These are phyloP conservation scores for Argentina silus DNA, from an alignment of 2,797 vertebrate genomes.

Conservation along the genomic window DNA sequence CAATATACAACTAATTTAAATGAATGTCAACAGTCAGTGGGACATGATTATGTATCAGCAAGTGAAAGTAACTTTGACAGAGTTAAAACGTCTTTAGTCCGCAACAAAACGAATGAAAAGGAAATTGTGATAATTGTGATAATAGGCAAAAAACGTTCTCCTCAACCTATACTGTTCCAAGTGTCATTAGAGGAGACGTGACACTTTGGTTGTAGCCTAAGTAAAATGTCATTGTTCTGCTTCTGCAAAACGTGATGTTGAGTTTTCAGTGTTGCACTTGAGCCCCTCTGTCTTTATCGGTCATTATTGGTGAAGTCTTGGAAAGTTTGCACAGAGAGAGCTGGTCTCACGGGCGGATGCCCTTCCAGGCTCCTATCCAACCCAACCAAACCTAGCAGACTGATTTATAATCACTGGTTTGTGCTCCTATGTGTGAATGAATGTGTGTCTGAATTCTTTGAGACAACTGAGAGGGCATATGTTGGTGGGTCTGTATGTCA, in stretches of 20 bases:
- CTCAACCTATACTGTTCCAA: no score
- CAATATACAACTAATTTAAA: slow-evolving; percentile 14
- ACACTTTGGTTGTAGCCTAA: no score
- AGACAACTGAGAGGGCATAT: no score
- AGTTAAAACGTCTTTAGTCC: no score
- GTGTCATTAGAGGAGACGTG: no score
- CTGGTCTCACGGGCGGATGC: slow-evolving; percentile 1
- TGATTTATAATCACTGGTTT: slow-evolving; percentile 5
- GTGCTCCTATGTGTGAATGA: neutral
- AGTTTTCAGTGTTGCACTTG: neutral
- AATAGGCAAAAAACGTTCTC: no score
- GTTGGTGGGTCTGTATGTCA: no score
- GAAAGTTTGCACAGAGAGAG: slow-evolving; percentile 19
- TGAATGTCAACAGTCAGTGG: slow-evolving; percentile 17
- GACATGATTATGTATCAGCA: neutral
- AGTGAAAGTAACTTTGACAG: neutral
- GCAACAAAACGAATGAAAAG: no score
- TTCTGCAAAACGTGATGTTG: no score
- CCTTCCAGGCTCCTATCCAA: slow-evolving; percentile 12
- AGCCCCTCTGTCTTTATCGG: neutral
- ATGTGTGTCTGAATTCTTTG: neutral
- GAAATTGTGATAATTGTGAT: no score
- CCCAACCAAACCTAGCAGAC: slow-evolving; percentile 20
- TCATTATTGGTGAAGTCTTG: slow-evolving; percentile 8
- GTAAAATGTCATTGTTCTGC: no score